Base-by-base conservation (phyloP, 2,888 invertebrate species). In the Leptinotarsa rubiginosa region DNA sequence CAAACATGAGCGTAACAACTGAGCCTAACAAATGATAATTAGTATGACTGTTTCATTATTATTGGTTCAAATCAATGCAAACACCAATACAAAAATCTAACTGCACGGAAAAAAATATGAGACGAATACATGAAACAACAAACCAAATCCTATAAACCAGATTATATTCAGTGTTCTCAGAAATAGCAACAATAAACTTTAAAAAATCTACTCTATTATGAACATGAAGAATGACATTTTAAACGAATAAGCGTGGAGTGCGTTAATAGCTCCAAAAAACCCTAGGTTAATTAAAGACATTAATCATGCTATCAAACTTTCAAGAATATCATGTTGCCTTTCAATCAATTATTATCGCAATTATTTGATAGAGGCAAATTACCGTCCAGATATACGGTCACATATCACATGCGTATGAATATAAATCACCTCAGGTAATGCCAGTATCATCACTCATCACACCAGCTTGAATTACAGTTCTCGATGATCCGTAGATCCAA, bases 361-460 rank as follows among this genome's bases (percentile, higher is more conserved):
- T 70, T 47, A 64, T 70, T 70, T 50, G 70, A 70, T 70, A 70
- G 50, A 64, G 70, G 49, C 54, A 70, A 70, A 64, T 70, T 70
- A 70, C 62, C 64, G 41, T 64, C 49, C 70, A 50, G 70, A 70
- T 70, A 49, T 70, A 70, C 50, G 70, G 69, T 69, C 69, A 47
- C 69, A 59, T 69, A 69, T 69, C 69, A 69, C 54, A 69, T 69
- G 69, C 59, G 59, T 69, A 69, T 22, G 59, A 56, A 69, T 52
- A 70, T 70, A 70, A 70, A 70, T 70, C 70, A 70, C 64, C 64
- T 47, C 62, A 62, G 70, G 70, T 70, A 70, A 70, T 70, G 47
- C 52, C 52, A 70, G 65, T 52, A 70, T 65, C 65, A 70, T 70
- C 70, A 70, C 65, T 70, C 70, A 70, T 70, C 49, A 64, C 49